Base-by-base conservation (phyloP, 2,113 vertebrate genomes). In the Xyrauchen texanus region DNA sequence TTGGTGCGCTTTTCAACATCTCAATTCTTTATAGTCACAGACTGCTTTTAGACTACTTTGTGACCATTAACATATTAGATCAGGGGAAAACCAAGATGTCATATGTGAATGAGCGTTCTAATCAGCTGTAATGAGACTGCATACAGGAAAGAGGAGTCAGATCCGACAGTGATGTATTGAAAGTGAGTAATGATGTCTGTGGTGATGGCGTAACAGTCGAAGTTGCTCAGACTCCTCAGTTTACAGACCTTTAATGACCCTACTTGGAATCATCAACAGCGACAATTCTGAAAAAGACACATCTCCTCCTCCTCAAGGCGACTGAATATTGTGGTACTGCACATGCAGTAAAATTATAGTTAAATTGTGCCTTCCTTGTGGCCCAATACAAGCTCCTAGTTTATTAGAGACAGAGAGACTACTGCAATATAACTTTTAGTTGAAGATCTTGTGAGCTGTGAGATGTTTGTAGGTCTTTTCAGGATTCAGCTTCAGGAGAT, bases 81-180 rank as follows among this genome's bases (percentile, higher is more conserved):
- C 53, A 72, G 44, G 55, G n/a, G n/a, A 72, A 72, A 60, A 72
- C 42, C 69, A 47, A 72, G 55, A 44, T 72, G 69, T 60, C 55
- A 72, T 72, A 42, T 72, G 55, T 60, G 69, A 72, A 72, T 60
- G 69, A 60, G 52, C 8, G 69, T 60, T 13, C 55, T 72, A 46
- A 72, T 72, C 69, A 47, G 44, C 42, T 16, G 69, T 60, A 72
- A 46, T 72, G 69, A 72, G 69, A 60, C 34, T 44, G 16, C 53
- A 71, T 46, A 58, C 69, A 71, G 69, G 69, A 71, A 71, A 53
- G 47, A 60, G 69, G 69, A 60, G 69, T 53, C 55, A 72, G 8
- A 60, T 72, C 69, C 60, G 69, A 72, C 69, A 46, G 42, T 72
- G 55, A 72, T 60, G 55, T 72, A 72, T 72, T 55, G n/a, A 60